A percentile compares a stretch with the other conserved stretches of the same genome.
Evolutionary conservation across 1,140 invertebrate genomes (phyloP).

Genomic region (Eupristina koningsbergeri): DNA sequence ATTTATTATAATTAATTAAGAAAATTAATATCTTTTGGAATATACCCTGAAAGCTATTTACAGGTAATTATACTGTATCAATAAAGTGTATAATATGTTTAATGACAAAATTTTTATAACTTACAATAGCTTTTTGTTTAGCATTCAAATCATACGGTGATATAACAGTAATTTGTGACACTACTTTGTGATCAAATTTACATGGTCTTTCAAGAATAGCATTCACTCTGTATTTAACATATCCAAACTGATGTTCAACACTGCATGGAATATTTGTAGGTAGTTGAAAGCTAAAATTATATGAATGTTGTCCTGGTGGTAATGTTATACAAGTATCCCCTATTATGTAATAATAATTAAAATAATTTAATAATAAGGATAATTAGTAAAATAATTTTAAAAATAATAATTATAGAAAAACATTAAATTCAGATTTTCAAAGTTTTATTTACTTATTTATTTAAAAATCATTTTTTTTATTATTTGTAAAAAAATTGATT

Average conservation of each 20-base stretch:
- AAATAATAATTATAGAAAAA: too few relatives aligned
- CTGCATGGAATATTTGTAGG: conserved; percentile 72
- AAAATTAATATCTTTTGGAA: too few relatives aligned
- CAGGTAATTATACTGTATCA: too few relatives aligned
- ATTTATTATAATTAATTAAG: too few relatives aligned
- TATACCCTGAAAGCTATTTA: too few relatives aligned
- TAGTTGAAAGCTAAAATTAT: conserved; percentile 73
- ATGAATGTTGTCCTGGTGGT: conserved; percentile 70
- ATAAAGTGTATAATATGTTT: too few relatives aligned
- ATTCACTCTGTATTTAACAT: conserved; percentile 75
- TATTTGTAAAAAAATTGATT: too few relatives aligned
- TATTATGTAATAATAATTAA: conserved; percentile 16
- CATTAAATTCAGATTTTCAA: too few relatives aligned
- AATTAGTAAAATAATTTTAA: too few relatives aligned
- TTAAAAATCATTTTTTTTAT: too few relatives aligned
- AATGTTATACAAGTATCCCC: conserved; percentile 29
- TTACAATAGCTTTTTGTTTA: conserved; percentile 33
- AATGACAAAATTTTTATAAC: conserved; percentile 19
- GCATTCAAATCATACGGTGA: conserved; percentile 55
- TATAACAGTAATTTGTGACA: conserved; percentile 73
- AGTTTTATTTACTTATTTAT: too few relatives aligned
- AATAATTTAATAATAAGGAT: too few relatives aligned
- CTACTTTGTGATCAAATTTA: conserved; percentile 74
- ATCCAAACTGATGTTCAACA: conserved; percentile 75
- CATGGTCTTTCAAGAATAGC: conserved; percentile 75